phyloP scores from a whole-genome alignment of 2,797 vertebrate genomes.

The Esox lucius region DNA sequence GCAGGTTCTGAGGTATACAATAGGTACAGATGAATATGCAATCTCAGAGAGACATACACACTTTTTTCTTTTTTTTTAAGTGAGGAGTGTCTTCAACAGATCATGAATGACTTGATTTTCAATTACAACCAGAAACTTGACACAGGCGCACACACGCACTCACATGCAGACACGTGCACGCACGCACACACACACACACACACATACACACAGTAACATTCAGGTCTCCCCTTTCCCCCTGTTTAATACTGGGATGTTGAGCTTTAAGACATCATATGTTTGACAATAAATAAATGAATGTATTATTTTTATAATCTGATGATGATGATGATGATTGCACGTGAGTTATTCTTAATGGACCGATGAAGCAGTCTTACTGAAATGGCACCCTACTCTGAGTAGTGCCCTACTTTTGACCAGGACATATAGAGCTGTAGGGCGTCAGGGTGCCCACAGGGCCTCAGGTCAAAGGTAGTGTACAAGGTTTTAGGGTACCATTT shows the following conservation, averaged over 20 bases:
- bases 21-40: not conserved
- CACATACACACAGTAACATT: not conserved
- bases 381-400: too few species aligned
- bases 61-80: not conserved
- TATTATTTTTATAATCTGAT: not conserved
- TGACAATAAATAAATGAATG: not conserved
- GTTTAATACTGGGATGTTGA: not conserved
- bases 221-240: not conserved
- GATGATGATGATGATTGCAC: not conserved
- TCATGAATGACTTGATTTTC: not conserved
- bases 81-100: not conserved
- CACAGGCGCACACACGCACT: not conserved
- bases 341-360: not conserved
- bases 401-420: too few species aligned
- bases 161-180: slow-evolving; percentile 7
- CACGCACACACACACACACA: slow-evolving; percentile 6
- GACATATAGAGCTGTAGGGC: not conserved
- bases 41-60: not conserved
- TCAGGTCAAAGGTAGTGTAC: not conserved
- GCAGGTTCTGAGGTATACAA: not conserved
- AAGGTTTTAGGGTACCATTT: not conserved
- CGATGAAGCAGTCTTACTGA: not conserved
- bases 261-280: not conserved
- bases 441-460: not conserved
- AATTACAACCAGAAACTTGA: not conserved